A percentile compares a stretch with the other conserved stretches of the same genome.
Evolutionary conservation across 2,888 invertebrate species (phyloP).

Genomic region (Punctoribates punctum): DNA sequence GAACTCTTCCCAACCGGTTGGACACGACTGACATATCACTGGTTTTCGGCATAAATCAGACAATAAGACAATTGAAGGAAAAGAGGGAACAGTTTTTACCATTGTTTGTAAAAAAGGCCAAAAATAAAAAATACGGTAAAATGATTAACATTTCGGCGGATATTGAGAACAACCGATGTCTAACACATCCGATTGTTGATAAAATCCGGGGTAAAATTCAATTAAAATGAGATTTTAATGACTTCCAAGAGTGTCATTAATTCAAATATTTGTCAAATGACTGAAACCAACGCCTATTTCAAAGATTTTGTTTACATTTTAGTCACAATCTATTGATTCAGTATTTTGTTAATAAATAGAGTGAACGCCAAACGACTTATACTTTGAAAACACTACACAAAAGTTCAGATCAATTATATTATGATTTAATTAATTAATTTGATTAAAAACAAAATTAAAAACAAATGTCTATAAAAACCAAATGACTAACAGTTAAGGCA

Average conservation of each 20-base stretch:
- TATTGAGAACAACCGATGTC: too few species aligned
- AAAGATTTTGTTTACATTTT: neutral
- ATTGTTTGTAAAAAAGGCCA: neutral
- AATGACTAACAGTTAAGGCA: too few species aligned
- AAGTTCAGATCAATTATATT: too few species aligned
- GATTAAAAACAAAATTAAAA: too few species aligned
- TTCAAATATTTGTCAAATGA: neutral
- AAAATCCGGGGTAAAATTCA: neutral
- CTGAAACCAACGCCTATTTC: constrained; percentile 14
- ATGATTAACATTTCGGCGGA: too few species aligned
- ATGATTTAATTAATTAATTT: too few species aligned
- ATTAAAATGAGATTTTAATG: neutral
- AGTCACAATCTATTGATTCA: neutral
- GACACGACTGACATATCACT: constrained; percentile 59
- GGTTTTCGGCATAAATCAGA: neutral
- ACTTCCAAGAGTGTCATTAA: neutral
- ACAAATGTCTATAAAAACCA: too few species aligned
- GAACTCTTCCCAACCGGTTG: constrained; percentile 78
- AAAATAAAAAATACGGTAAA: too few species aligned
- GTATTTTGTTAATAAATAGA: neutral
- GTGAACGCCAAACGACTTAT: too few species aligned
- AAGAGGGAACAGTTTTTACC: neutral
- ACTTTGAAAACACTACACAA: too few species aligned
- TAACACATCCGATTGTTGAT: too few species aligned
- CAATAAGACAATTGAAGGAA: neutral